Base-by-base conservation (phyloP, 2,797 vertebrate species). In the Jordanella pulchra region DNA sequence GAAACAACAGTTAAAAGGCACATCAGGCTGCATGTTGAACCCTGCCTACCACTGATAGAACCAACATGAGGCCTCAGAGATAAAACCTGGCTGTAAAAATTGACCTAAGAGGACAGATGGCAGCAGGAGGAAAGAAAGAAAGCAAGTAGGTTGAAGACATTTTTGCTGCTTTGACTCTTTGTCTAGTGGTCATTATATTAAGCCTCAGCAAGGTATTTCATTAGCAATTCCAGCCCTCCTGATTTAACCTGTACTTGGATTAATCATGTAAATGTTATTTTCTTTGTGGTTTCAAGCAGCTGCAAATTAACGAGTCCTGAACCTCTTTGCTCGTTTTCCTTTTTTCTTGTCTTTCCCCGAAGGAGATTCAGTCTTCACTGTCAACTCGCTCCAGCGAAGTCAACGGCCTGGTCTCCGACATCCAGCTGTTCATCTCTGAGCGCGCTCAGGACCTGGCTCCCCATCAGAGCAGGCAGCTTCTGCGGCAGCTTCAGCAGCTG, bases 371-470 rank as follows among this genome's bases (percentile, higher is more conserved):
- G 83, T 84, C 92, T n/a, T 89, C 93, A 25, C 89, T 97, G 0
- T 56, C 86, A 32, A 82, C 89, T 66, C 95, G 86, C 86, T 96
- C 95, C 68, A 84, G 72, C 4, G 94, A 97, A 67, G 94, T 99
- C 25, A 94, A 93, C 2, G 23, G 69, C 25, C 83, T 95, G 0
- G 96, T 94, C 54, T 94, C 95, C 0, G 94, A 95, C 82, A 86
- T 96, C 78, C 97, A 99, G 90, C 76, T 96, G 72, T 97, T 99
- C 75, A 95, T 99, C 87, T 97, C 97, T 0, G 97, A 99, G 92
- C 95, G 94, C 0, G 95, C 96, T 0, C 96, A 95, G 89, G 96
- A 99, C 78, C 79, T 98, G 78, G 93, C 85, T 3, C 95, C 96
- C 0, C 95, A 96, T 84, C 96, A 97, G 91, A 99, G 95, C 92